Conservation (phyloP, 2,888 invertebrate genomes). For the Gastracanthus pulcherrimus region DNA sequence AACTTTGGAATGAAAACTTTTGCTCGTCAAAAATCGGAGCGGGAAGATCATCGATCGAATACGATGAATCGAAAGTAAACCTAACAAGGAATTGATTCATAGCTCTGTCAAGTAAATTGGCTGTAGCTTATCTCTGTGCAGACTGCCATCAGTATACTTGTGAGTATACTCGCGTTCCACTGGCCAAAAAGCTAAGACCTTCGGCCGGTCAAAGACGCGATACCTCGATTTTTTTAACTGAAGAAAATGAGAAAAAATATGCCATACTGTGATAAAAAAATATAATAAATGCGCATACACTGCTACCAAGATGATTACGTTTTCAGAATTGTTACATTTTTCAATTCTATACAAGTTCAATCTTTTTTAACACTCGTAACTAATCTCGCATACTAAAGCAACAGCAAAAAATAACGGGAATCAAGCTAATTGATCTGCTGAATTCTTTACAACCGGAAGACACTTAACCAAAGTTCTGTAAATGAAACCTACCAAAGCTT, state of each 20-base stretch:
- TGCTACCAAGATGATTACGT: slow-evolving; percentile 23
- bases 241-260: slow-evolving; percentile 50
- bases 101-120: slow-evolving; percentile 57
- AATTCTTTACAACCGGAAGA: slow-evolving; percentile 17
- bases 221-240: slow-evolving; percentile 45
- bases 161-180: not conserved
- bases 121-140: slow-evolving; percentile 62
- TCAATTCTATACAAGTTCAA: too few species aligned
- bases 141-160: slow-evolving; percentile 65
- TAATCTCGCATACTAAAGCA: not conserved
- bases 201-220: slow-evolving; percentile 37
- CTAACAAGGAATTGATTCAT: slow-evolving; percentile 61
- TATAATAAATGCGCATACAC: slow-evolving; percentile 3
- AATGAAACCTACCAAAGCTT: slow-evolving; percentile 66
- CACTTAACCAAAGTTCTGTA: slow-evolving; percentile 58
- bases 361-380: not conserved
- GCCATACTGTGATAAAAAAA: slow-evolving; percentile 61
- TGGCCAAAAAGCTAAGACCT: slow-evolving; percentile 28
- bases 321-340: slow-evolving; percentile 5
- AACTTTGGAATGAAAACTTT: too few species aligned
- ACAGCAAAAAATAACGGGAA: slow-evolving; percentile 2
- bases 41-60: not conserved
- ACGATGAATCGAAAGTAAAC: slow-evolving; percentile 2
- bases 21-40: not conserved
- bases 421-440: slow-evolving; percentile 17